phyloP scores from a whole-genome alignment of 2,113 vertebrate genomes.

The Oxyruncus cristatus region DNA sequence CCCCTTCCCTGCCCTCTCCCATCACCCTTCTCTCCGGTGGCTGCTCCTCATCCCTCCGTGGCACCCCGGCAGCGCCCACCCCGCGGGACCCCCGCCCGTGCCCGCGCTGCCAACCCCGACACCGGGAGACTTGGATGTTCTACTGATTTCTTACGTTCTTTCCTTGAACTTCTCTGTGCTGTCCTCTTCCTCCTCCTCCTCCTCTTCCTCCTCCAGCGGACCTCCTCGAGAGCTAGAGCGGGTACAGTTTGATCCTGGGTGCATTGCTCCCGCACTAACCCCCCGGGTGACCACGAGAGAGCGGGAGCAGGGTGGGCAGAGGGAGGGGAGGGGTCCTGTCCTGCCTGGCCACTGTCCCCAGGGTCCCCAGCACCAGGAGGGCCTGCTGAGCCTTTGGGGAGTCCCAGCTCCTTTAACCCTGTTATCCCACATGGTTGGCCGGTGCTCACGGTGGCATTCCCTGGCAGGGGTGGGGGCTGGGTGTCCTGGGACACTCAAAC shows the following conservation, averaged over 20 bases:
- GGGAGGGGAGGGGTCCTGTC: not conserved
- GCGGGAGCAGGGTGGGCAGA: not conserved
- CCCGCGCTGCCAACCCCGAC: not conserved
- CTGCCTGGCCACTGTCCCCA: not conserved
- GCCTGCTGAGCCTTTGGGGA: not conserved
- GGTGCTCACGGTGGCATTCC: accelerated
- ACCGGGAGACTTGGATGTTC: not conserved
- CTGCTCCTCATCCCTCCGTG: not conserved
- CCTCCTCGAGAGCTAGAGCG: conserved; percentile 93
- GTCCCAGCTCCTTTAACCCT: not conserved
- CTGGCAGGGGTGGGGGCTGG: not conserved
- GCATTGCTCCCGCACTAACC: conserved; percentile 73
- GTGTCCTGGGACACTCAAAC: accelerated
- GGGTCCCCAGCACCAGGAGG: not conserved
- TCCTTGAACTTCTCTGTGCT: conserved; percentile 80
- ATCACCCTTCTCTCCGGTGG: not conserved
- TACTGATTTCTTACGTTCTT: conserved; percentile 54
- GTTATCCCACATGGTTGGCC: accelerated
- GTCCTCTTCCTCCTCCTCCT: conserved; percentile 58
- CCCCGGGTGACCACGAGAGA: conserved; percentile 74
- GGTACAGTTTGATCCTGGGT: conserved; percentile 86
- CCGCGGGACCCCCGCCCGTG: not conserved
- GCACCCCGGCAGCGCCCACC: not conserved
- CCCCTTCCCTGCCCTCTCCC: not conserved
- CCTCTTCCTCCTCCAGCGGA: conserved; percentile 85